Evolutionary conservation across 2,888 invertebrate genomes (phyloP).

Genomic region (Pollenia labialis): DNA sequence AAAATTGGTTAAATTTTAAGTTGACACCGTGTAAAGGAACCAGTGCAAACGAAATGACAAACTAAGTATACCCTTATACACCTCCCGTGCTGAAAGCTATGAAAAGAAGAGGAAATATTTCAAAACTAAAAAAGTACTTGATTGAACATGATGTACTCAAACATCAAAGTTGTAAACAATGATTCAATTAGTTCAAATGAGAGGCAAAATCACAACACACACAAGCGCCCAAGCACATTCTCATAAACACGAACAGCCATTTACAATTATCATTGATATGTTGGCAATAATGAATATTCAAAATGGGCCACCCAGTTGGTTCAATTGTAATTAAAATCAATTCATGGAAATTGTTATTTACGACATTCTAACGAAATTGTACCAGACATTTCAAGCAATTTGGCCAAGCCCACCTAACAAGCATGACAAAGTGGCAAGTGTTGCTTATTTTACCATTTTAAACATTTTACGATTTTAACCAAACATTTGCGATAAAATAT

Average conservation of each 20-base stretch:
- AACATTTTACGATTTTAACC: slow-evolving; percentile 59
- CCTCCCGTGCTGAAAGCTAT: neutral
- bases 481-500: slow-evolving; percentile 71
- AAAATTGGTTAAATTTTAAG: too few relatives aligned
- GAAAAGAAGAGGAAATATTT: slow-evolving; percentile 56
- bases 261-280: slow-evolving; percentile 24
- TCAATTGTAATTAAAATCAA: slow-evolving; percentile 61
- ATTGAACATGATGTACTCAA: slow-evolving; percentile 43
- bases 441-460: slow-evolving; percentile 61
- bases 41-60: too few relatives aligned
- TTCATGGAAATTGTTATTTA: slow-evolving; percentile 59
- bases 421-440: slow-evolving; percentile 72
- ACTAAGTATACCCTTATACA: too few relatives aligned
- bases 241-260: neutral
- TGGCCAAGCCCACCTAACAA: slow-evolving; percentile 72
- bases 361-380: slow-evolving; percentile 43
- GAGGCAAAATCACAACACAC: neutral
- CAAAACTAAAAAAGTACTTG: slow-evolving; percentile 30
- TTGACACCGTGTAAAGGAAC: too few relatives aligned
- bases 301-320: slow-evolving; percentile 70
- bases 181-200: slow-evolving; percentile 48
- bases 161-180: slow-evolving; percentile 18
- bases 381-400: slow-evolving; percentile 35
- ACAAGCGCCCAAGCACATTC: too few relatives aligned
- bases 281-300: slow-evolving; percentile 41